These are phyloP conservation scores for Nesogale talazaci DNA, from an alignment of 2,113 vertebrate species.

Conservation along the genomic window DNA sequence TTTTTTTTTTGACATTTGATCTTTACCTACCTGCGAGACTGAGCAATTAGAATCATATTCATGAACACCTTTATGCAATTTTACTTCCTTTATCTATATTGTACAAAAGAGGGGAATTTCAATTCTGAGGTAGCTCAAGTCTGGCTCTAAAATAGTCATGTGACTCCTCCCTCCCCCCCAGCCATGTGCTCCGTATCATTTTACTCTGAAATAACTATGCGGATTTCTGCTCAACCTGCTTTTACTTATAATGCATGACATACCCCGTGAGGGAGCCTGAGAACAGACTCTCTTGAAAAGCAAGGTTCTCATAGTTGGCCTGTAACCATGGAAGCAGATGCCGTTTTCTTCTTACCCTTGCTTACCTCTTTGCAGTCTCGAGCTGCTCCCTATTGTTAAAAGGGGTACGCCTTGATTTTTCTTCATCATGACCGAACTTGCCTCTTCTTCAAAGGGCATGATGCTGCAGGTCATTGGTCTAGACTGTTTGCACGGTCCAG, in stretches of 20 bases:
- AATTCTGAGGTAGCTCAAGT: constrained; percentile 87
- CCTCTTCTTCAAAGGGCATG: constrained; percentile 96
- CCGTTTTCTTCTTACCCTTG: constrained; percentile 93
- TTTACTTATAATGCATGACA: constrained; percentile 96
- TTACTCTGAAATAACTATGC: constrained; percentile 92
- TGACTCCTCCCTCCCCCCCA: constrained; percentile 88
- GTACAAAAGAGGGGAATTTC: constrained; percentile 66
- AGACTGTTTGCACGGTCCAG: constrained; percentile 96
- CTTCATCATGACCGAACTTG: constrained; percentile 96
- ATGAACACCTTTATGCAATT: constrained; percentile 78
- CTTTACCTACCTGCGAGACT: constrained; percentile 85
- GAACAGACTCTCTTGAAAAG: constrained; percentile 96
- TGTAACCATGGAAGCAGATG: constrained; percentile 99
- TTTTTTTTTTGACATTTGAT: constrained; percentile 89
- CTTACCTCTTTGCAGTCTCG: constrained; percentile 98
- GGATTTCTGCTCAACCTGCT: constrained; percentile 91
- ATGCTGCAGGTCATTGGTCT: constrained; percentile 98
- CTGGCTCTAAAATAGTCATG: constrained; percentile 91
- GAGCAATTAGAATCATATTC: constrained; percentile 79
- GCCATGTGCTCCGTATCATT: constrained; percentile 94
- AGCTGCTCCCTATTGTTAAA: constrained; percentile 96
- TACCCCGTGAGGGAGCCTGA: constrained; percentile 96
- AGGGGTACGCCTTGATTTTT: constrained; percentile 93
- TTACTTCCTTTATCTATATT: constrained; percentile 69
- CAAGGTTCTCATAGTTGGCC: constrained; percentile 96